Conservation (phyloP, 2,113 vertebrate species). For the Benitochromis conjunctus region DNA sequence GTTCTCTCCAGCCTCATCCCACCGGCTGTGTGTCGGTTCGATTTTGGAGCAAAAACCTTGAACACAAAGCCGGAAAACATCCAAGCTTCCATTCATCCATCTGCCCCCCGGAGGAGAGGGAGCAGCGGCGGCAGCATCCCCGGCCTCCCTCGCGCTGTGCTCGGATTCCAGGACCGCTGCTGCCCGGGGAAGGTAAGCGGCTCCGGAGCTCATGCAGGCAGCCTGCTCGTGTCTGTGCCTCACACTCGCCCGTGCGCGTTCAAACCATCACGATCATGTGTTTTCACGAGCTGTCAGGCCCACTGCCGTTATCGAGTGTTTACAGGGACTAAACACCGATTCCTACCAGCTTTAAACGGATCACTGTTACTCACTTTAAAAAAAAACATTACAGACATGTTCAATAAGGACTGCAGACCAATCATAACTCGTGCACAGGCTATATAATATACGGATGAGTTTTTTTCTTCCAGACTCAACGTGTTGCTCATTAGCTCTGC, state of each 20-base stretch:
- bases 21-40: not conserved
- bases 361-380: not conserved
- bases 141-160: slow-evolving; percentile 61
- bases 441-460: not conserved
- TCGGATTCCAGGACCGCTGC: slow-evolving; percentile 49
- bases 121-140: slow-evolving; percentile 54
- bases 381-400: not conserved
- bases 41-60: not conserved
- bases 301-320: not conserved
- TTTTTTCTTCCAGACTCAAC: not conserved
- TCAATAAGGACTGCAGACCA: accelerated
- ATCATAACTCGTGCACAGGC: not conserved
- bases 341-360: not conserved
- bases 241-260: not conserved
- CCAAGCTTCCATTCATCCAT: not conserved
- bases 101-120: slow-evolving; percentile 24
- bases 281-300: not conserved
- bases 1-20: slow-evolving; percentile 11
- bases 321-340: not conserved
- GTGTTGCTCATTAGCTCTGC: slow-evolving; percentile 19
- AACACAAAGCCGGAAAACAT: not conserved
- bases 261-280: not conserved
- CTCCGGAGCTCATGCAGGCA: slow-evolving; percentile 13
- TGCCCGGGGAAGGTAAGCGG: slow-evolving; percentile 73
- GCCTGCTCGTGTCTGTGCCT: not conserved